Base-by-base conservation (phyloP, 2,113 vertebrate species). In the Lophotis ruficrista region DNA sequence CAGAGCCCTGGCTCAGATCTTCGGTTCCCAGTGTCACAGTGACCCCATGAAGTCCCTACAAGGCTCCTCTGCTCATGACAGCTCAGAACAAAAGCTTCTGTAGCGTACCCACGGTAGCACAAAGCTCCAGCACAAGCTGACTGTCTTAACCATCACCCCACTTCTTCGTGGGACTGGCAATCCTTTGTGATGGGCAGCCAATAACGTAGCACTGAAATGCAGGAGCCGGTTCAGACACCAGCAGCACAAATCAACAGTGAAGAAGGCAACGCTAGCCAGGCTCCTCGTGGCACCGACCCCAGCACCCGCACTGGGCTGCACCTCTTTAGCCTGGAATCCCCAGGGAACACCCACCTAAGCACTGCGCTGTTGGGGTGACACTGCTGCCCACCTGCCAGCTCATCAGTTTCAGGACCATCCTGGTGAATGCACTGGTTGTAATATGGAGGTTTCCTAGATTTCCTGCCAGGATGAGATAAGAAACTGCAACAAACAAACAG, bases 151-250 rank as follows among this genome's bases (percentile, higher is more conserved):
- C 53, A 23, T 14, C 80, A 30, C 10, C 10, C 20, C 53, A 12
- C 8, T 53, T 21, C 68, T 8, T 35, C 18, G 83, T 7, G 51
- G 35, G 9, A 38, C 92, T 37, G 47, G 53, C 66, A 76, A 71
- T 24, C 76, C 71, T 23, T 83, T 22, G 51, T 35, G 48, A 28
- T 2, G 16, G 54, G 62, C 51, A 90, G 82, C 73, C 56, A 41
- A 8, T 5, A 25, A 31, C 31, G 3, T 0, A 21, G 57, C 17
- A 17, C 70, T 8, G 53, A 12, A 31, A 24, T 0, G 0, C 65
- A 45, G 0, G 1, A 45, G 65, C n/a, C 86, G 37, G 47, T 60
- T 37, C n/a, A 5, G n/a, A 58, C 41, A 45, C 7, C 0, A 0
- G 48, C 43, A 66, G 60, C 51, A 23, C 73, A 28, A 28, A 45